phyloP scores from a whole-genome alignment of 1,140 invertebrate species.

The Drosophila obscura region DNA sequence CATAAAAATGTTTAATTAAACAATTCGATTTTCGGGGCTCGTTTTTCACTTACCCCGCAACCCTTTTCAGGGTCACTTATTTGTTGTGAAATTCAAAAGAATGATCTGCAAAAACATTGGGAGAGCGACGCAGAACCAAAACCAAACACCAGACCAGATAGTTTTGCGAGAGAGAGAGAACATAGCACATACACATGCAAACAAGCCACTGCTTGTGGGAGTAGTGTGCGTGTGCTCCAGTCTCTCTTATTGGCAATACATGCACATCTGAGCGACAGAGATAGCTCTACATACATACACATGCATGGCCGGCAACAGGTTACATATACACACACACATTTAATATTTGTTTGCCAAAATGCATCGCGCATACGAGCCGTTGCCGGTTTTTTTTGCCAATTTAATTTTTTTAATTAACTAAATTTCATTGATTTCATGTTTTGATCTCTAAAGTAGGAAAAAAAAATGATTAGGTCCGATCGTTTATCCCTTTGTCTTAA shows the following conservation, averaged over 20 bases:
- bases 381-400: background rate
- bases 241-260: conserved; percentile 7
- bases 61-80: background rate
- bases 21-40: background rate
- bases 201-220: conserved; percentile 5
- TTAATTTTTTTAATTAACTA: background rate
- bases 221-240: background rate
- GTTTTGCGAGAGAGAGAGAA: conserved; percentile 3
- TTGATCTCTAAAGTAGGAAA: background rate
- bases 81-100: conserved; percentile 73
- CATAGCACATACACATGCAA: conserved; percentile 10
- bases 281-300: background rate
- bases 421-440: background rate
- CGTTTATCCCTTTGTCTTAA: background rate
- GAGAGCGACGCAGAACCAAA: conserved; percentile 6
- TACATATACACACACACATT: conserved; percentile 8
- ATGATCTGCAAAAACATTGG: conserved; percentile 52
- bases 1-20: background rate
- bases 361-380: conserved; percentile 54
- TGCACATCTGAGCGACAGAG: conserved; percentile 8
- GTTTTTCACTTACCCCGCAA: background rate
- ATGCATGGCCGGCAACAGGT: conserved; percentile 22
- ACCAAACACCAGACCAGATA: background rate
- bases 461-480: background rate
- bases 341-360: conserved; percentile 6